These are phyloP conservation scores for Rhingia campestris DNA, from an alignment of 2,888 invertebrate species.

Conservation along the genomic window DNA sequence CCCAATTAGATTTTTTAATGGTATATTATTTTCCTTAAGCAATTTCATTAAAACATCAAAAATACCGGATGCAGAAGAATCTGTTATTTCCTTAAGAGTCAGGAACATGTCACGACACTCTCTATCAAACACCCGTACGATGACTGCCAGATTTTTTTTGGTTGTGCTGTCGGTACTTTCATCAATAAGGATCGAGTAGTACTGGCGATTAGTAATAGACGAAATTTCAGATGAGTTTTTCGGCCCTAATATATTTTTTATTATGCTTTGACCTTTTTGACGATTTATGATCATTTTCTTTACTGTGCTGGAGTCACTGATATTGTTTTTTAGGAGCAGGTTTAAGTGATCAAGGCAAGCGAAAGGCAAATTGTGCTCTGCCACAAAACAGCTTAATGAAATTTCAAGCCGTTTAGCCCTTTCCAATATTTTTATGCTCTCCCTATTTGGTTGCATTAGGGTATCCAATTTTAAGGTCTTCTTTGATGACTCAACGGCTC, in stretches of 20 bases:
- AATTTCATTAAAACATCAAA: not conserved
- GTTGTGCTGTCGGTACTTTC: constrained; percentile 8
- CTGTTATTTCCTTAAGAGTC: not conserved
- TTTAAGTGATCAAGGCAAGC: constrained; percentile 2
- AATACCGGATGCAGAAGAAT: constrained; percentile 8
- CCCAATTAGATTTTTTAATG: constrained; percentile 16
- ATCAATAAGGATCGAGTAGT: not conserved
- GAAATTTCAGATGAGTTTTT: not conserved
- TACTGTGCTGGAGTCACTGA: not conserved
- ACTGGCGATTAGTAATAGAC: not conserved
- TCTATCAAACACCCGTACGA: constrained; percentile 13
- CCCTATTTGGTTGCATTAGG: not conserved
- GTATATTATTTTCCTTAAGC: constrained; percentile 8
- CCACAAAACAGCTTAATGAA: not conserved
- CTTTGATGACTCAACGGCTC: not conserved
- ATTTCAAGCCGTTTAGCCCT: not conserved
- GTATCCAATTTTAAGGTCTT: not conserved
- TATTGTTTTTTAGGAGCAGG: not conserved
- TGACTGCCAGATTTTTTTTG: constrained; percentile 5
- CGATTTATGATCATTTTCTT: constrained; percentile 3
- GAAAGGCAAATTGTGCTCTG: constrained; percentile 8
- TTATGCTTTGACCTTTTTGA: too few species aligned
- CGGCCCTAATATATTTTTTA: constrained; percentile 10
- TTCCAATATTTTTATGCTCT: not conserved
- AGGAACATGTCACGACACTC: constrained; percentile 16